phyloP scores from a whole-genome alignment of 64 coral and sea anemone species.

The Cladopsammia gracilis region DNA sequence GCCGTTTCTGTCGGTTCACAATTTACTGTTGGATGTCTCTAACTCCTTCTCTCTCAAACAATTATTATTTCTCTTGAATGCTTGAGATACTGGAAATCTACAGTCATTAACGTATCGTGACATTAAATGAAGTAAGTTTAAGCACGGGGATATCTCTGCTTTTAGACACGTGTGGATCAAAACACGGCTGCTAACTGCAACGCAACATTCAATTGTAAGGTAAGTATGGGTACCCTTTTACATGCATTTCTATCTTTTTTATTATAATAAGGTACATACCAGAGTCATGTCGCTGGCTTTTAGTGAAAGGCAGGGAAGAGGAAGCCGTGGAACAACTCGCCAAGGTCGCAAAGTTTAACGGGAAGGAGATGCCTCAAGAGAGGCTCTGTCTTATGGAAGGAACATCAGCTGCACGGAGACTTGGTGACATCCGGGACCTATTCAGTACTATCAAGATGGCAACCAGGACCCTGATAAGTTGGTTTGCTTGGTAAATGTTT shows the following conservation, averaged over 20 bases:
- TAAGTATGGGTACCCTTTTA: not conserved
- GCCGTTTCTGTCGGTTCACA: too few species aligned
- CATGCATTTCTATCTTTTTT: not conserved
- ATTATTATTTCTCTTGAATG: too few species aligned
- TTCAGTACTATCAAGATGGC: not conserved
- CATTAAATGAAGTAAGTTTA: too few species aligned
- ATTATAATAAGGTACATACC: not conserved
- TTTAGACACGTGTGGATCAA: too few species aligned
- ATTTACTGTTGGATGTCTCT: too few species aligned
- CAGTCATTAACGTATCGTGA: too few species aligned
- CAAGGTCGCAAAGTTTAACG: not conserved
- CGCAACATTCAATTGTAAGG: too few species aligned
- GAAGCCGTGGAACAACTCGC: not conserved
- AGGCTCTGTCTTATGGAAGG: not conserved
- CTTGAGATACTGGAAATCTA: too few species aligned
- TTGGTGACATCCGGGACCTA: not conserved
- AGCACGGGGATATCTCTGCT: too few species aligned
- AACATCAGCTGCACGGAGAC: not conserved
- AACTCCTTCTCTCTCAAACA: too few species aligned
- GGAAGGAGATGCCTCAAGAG: not conserved
- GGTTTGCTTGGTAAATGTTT: not conserved
- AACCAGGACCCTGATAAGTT: not conserved
- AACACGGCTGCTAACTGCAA: too few species aligned
- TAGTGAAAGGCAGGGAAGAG: not conserved
- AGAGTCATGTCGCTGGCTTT: not conserved